Base-by-base conservation (phyloP, 2,113 vertebrate genomes). In the Lepus americanus region DNA sequence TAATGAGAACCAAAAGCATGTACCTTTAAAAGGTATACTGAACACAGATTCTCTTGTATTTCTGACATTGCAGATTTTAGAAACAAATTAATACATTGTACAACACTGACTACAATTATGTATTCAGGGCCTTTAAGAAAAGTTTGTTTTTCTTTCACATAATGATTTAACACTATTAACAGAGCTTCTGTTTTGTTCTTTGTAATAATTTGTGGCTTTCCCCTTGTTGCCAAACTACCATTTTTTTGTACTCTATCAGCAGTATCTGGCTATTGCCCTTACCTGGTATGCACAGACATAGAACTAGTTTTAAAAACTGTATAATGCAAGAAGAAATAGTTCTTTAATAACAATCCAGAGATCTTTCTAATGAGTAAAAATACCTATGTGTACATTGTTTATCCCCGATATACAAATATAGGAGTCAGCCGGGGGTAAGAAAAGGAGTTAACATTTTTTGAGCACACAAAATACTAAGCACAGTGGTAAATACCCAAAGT, bases 101-200 rank as follows among this genome's bases (percentile, higher is more conserved):
- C 49, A 78, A 64, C 23, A 67, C 16, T n/a, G 13, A 61, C 12
- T n/a, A 10, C 27, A 82, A 73, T 77, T 66, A 87, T 36, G 2
- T 76, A 87, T 63, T 89, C n/a, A 85, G 20, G 72, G 10, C 12
- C 78, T 67, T 72, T 78, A 77, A 51, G 79, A 91, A 95, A 96
- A 90, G 90, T 25, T 70, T 55, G 6, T 13, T 86, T 78, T 87
- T 31, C 51, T 83, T 88, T 61, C 51, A 70, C 29, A 76, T 74
- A 84, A 87, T 51, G 20, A 51, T 86, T 25, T 66, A 76, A 86
- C 2, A 10, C 70, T 87, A 51, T 59, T 85, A 81, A 67, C 9
- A 27, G 20, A 87, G 27, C 51, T 61, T 87, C 55, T 72, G 64
- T 64, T 90, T 53, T 59, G 10, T 76, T 95, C 81, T 90, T 87